phyloP scores from a whole-genome alignment of 1,140 invertebrate species.

The Scaptomyza hsui region DNA sequence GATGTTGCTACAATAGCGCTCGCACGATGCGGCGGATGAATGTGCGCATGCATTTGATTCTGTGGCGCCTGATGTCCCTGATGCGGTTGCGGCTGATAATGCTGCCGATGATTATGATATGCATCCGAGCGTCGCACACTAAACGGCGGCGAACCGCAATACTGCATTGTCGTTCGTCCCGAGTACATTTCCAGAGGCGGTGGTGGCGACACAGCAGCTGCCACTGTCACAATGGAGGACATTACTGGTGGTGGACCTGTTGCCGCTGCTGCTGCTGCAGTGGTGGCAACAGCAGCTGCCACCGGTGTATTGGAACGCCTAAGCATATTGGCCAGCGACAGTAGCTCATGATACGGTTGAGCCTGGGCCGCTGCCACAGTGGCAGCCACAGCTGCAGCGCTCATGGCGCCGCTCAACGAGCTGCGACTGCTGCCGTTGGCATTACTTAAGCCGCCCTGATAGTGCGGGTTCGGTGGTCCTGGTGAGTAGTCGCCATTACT shows the following conservation, averaged over 20 bases:
- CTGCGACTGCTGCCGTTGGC: constrained; percentile 66
- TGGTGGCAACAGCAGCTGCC: constrained; percentile 22
- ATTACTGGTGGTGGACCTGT: constrained; percentile 45
- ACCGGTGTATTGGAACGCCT: constrained; percentile 22
- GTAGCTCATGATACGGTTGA: constrained; percentile 60
- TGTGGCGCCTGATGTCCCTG: constrained; percentile 76
- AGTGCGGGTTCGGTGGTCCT: constrained; percentile 48
- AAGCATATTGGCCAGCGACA: constrained; percentile 42
- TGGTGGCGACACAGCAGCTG: constrained; percentile 61
- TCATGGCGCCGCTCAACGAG: constrained; percentile 62
- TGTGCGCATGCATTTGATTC: constrained; percentile 75
- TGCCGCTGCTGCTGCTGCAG: constrained; percentile 34
- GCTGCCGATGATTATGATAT: constrained; percentile 73
- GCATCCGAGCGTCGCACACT: constrained; percentile 63
- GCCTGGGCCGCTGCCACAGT: constrained; percentile 72
- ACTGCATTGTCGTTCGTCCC: constrained; percentile 62
- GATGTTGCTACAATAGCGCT: constrained; percentile 68
- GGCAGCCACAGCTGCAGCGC: constrained; percentile 68
- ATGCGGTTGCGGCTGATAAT: constrained; percentile 74
- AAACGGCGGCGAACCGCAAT: constrained; percentile 68
- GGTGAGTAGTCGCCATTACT: constrained; percentile 40
- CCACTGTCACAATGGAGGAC: constrained; percentile 51
- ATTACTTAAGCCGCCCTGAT: constrained; percentile 51
- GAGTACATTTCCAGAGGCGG: constrained; percentile 74
- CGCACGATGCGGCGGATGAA: constrained; percentile 70